phyloP scores from a whole-genome alignment of 1,140 invertebrate species.

The Hycleus cichorii region DNA sequence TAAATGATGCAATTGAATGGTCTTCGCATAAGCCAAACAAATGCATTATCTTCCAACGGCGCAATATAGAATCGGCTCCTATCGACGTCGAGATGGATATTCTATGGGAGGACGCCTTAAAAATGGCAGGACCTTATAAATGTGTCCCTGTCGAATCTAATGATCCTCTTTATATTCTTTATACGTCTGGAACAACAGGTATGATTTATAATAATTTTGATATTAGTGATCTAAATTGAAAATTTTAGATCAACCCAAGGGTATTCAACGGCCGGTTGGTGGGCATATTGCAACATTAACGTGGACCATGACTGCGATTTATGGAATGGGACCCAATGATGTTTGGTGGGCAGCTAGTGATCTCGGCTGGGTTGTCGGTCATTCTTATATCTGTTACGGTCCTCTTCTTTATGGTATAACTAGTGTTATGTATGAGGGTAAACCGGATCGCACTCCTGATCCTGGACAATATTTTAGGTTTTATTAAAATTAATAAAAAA shows the following conservation, averaged over 20 bases:
- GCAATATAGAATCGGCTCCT: slow-evolving; percentile 54
- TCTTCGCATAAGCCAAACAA: slow-evolving; percentile 60
- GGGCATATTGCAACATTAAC: slow-evolving; percentile 77
- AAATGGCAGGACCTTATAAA: slow-evolving; percentile 56
- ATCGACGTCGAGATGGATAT: slow-evolving; percentile 59
- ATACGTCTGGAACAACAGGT: slow-evolving; percentile 88
- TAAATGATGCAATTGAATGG: slow-evolving; percentile 75
- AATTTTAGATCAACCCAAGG: slow-evolving; percentile 66
- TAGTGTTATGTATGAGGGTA: slow-evolving; percentile 88
- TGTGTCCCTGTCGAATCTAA: slow-evolving; percentile 82
- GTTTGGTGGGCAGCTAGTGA: slow-evolving; percentile 84
- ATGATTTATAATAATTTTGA: neutral
- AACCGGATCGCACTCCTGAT: slow-evolving; percentile 88
- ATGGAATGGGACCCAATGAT: slow-evolving; percentile 71
- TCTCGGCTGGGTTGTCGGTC: slow-evolving; percentile 89
- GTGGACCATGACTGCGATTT: slow-evolving; percentile 78
- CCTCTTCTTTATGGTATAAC: slow-evolving; percentile 76
- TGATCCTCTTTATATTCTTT: slow-evolving; percentile 85
- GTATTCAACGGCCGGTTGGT: slow-evolving; percentile 75
- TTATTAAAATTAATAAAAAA: neutral
- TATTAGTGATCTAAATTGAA: neutral
- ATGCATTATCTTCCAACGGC: slow-evolving; percentile 75
- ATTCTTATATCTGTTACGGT: slow-evolving; percentile 89
- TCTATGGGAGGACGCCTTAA: slow-evolving; percentile 68
- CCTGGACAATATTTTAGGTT: slow-evolving; percentile 82